Evolutionary conservation across 2,888 invertebrate species (phyloP), one percentile per base, ranked within the genome.

Genomic region (Cynaeus angustus): DNA sequence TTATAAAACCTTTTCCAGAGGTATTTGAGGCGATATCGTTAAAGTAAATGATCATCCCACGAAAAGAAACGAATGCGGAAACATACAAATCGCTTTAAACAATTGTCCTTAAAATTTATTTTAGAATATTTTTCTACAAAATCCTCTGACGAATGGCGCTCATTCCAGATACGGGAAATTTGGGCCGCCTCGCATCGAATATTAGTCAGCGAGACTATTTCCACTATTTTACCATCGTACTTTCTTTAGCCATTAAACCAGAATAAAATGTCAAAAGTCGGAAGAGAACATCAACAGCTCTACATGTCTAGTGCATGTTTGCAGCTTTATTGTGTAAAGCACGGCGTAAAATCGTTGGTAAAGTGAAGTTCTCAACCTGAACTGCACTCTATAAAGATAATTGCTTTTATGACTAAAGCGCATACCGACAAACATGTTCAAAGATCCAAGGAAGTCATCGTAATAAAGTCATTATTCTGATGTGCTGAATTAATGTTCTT

Each of bases 21-120:
- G 64, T 64, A 62, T 62, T 64, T 52, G 14, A 50, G 50, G 56
- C 59, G 53, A 59, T 65, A 59, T 69, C 69, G 65, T 69, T 69
- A 69, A 69, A 65, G 59, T 65, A 69, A 69, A 69, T 69, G 69
- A 65, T 65, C 59, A 65, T 65, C 58, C 69, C 16, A 16, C 41
- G 10, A 50, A 38, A 52, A 43, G 56, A 52, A 53, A 48, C 46
- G 46, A 45, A 55, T 56, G 41, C 43, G 30, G 41, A 26, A 64
- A 53, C 50, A 64, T 68, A 64, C 62, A 68, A 64, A 68, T 64
- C 64, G 61, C 61, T 68, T 68, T 43, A 59, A 59, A 69, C 59
- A 64, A 69, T 69, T 69, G 69, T 21, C 14, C 14, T 28, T 12
- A 12, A 45, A 64, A 64, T 53, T 53, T 52, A 53, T 62, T 38